A percentile compares a stretch with the other conserved stretches of the same genome.
phyloP scores from a whole-genome alignment of 2,113 vertebrate species.

The Coryphaenoides rupestris region DNA sequence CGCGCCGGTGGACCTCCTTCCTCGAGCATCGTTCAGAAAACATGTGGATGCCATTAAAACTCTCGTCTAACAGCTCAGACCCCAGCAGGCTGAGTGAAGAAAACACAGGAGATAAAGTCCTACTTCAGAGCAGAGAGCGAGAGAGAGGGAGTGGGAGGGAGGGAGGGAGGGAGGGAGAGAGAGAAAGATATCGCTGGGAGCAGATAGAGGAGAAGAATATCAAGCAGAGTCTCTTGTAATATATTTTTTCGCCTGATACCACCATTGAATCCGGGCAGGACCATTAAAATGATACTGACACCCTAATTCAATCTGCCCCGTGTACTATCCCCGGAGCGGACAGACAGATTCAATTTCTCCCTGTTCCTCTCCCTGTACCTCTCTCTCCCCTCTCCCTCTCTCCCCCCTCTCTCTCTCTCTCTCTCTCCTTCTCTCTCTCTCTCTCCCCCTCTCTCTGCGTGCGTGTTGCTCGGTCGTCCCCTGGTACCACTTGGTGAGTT shows the following conservation, averaged over 20 bases:
- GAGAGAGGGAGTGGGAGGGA: conserved; percentile 10
- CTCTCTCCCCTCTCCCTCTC: too few relatives aligned
- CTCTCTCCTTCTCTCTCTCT: conserved; percentile 56
- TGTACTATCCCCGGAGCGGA: conserved; percentile 59
- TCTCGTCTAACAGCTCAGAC: conserved; percentile 48
- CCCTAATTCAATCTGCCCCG: conserved; percentile 64
- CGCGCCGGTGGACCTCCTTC: conserved; percentile 12
- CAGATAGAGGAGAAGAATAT: conserved; percentile 34
- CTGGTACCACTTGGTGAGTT: conserved; percentile 13
- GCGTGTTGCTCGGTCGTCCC: conserved; percentile 28
- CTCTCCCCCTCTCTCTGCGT: conserved; percentile 45
- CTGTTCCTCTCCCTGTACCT: conserved; percentile 48
- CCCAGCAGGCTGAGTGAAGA: conserved; percentile 30
- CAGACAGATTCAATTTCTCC: conserved; percentile 61
- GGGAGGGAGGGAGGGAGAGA: neutral
- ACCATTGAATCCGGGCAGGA: conserved; percentile 49
- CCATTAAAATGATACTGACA: conserved; percentile 63
- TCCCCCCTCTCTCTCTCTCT: conserved; percentile 58
- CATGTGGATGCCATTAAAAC: conserved; percentile 65
- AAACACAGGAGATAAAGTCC: conserved; percentile 13
- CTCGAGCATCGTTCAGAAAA: conserved; percentile 33
- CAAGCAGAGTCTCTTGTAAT: conserved; percentile 34
- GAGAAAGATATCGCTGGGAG: neutral
- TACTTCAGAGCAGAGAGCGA: conserved; percentile 9
- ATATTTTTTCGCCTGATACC: conserved; percentile 53